Percentiles rank a stretch among this genome's conserved stretches.
phyloP scores from a whole-genome alignment of 2,888 invertebrate species.

The Calameuta filiformis region DNA sequence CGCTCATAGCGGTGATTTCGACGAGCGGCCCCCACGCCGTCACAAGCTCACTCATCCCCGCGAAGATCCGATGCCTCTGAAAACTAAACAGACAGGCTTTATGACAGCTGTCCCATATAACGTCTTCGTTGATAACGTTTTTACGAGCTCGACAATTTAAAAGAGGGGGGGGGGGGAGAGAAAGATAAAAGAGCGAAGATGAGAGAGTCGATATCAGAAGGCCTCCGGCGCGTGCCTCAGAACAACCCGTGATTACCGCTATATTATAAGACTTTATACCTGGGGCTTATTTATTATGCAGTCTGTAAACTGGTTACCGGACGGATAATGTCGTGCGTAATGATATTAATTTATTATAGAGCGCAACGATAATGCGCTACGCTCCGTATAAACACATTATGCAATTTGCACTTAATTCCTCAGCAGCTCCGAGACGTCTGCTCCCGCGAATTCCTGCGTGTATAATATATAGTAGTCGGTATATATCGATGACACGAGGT shows the following conservation, averaged over 20 bases:
- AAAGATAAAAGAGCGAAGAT: not conserved
- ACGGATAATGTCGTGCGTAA: constrained; percentile 25
- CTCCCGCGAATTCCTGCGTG: not conserved
- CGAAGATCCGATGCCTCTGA: not conserved
- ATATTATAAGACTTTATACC: constrained; percentile 25
- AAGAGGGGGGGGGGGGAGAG: not conserved
- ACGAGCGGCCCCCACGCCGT: not conserved
- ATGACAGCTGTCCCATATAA: not conserved
- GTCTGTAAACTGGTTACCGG: constrained; percentile 28
- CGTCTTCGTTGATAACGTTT: not conserved
- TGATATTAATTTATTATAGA: constrained; percentile 29
- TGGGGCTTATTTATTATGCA: constrained; percentile 27
- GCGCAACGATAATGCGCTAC: constrained; percentile 12
- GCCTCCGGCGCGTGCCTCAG: constrained; percentile 26
- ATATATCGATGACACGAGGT: not conserved
- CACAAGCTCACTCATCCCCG: not conserved
- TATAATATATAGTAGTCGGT: not conserved
- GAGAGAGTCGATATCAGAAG: not conserved
- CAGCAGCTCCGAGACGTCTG: not conserved
- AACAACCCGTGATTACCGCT: constrained; percentile 30
- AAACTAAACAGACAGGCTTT: not conserved
- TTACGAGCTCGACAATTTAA: not conserved
- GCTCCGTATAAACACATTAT: constrained; percentile 30
- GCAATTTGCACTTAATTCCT: constrained; percentile 25
- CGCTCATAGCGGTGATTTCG: not conserved